Percentiles rank a stretch among this genome's conserved stretches.
phyloP scores from a whole-genome alignment of 2,888 invertebrate species.

The Eudasyphora cyanicolor region DNA sequence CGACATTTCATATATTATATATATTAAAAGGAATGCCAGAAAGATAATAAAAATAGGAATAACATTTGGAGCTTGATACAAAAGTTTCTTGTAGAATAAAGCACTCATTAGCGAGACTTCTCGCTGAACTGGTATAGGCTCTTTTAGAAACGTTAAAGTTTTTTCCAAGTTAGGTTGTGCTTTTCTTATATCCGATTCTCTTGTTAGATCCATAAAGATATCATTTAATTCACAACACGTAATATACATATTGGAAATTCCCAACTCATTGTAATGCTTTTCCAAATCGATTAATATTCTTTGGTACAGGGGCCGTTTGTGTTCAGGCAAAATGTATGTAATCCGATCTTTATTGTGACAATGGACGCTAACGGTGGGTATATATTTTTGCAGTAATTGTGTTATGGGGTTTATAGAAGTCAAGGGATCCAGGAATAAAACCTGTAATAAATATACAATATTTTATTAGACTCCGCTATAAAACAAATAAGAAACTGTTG shows the following conservation, averaged over 20 bases:
- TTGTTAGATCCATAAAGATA: conserved; percentile 35
- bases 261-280: conserved; percentile 7
- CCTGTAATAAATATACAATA: neutral
- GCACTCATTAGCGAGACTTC: neutral
- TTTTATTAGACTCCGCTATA: neutral
- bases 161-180: neutral
- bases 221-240: conserved; percentile 39
- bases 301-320: conserved; percentile 35
- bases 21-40: neutral
- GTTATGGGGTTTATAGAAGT: conserved; percentile 25
- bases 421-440: neutral
- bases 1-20: neutral
- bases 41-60: conserved; percentile 32
- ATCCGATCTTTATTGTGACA: conserved; percentile 36
- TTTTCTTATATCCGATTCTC: neutral
- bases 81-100: conserved; percentile 35
- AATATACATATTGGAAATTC: conserved; percentile 34
- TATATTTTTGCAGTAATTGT: conserved; percentile 30
- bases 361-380: conserved; percentile 7
- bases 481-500: neutral
- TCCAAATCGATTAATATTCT: conserved; percentile 44
- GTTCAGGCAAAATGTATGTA: conserved; percentile 25
- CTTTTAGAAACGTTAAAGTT: neutral
- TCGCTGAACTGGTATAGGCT: neutral
- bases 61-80: conserved; percentile 32